Conservation (phyloP, 1,140 invertebrate species). For the Neodiprion virginianus region DNA sequence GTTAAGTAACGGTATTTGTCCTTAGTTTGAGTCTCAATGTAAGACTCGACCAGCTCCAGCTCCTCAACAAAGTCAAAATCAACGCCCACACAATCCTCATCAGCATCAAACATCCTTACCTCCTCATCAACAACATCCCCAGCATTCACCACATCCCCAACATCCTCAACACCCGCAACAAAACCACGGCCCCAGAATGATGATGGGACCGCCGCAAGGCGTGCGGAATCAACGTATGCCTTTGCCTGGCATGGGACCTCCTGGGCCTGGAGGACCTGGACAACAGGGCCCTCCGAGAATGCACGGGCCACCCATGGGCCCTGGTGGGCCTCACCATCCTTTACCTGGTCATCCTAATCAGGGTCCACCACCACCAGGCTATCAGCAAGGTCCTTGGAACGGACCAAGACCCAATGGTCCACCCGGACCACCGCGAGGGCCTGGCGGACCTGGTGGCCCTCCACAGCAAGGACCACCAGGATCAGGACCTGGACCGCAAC, state of each 20-base stretch:
- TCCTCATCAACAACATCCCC: slow-evolving; percentile 61
- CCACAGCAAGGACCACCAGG: slow-evolving; percentile 65
- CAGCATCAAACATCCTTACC: slow-evolving; percentile 60
- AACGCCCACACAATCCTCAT: slow-evolving; percentile 60
- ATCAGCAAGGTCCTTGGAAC: slow-evolving; percentile 68
- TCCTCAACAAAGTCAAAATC: slow-evolving; percentile 65
- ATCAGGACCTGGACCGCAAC: slow-evolving; percentile 66
- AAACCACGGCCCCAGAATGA: slow-evolving; percentile 70
- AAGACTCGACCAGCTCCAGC: slow-evolving; percentile 83
- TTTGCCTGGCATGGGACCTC: slow-evolving; percentile 71
- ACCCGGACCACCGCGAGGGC: slow-evolving; percentile 60
- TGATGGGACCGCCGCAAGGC: slow-evolving; percentile 71
- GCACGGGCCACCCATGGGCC: slow-evolving; percentile 75
- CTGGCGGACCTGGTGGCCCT: slow-evolving; percentile 60
- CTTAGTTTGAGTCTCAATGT: slow-evolving; percentile 87
- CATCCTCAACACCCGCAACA: slow-evolving; percentile 64
- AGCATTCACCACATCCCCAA: slow-evolving; percentile 62
- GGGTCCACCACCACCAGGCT: slow-evolving; percentile 64
- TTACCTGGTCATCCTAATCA: slow-evolving; percentile 61
- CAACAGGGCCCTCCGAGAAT: slow-evolving; percentile 64
- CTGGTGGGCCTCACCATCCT: slow-evolving; percentile 61
- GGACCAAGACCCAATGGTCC: slow-evolving; percentile 66
- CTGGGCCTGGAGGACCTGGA: slow-evolving; percentile 61
- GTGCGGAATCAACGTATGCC: slow-evolving; percentile 69
- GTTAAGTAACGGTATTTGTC: slow-evolving; percentile 27